Evolutionary conservation across 2,888 invertebrate species (phyloP), one percentile per base, ranked within the genome.

Genomic region (Catocala fraxini): DNA sequence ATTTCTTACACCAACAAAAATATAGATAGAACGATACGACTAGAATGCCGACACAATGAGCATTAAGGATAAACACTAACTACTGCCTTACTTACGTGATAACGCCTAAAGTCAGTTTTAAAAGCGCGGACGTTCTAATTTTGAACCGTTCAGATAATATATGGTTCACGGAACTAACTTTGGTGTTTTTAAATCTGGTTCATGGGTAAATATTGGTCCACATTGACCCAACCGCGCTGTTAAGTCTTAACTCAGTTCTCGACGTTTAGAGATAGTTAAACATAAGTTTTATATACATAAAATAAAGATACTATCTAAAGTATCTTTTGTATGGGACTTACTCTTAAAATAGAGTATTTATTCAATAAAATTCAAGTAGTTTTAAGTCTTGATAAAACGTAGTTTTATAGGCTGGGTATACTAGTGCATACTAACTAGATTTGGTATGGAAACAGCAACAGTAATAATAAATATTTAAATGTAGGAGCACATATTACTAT

Each of bases 11-110:
- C 68, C 58, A 72, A 63, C 71, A 65, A 67, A 72, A 63, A 65
- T 72, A 72, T 67, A 74, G 71, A 75, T 75, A 79, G 73, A 79
- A 79, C 75, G 80, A 83, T 79, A 80, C 77, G 89, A 90, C 90
- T 89, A 90, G 90, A 89, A 84, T 85, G 84, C 73, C 73, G 83
- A 80, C 71, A 75, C 71, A 71, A 62, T 75, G 70, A 75, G 77
- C 77, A 77, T 76, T 77, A 46, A 61, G 48, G 55, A 64, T 60
- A 57, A 58, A 53, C 51, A 74, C 59, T 41, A 55, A 39, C 59
- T 45, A 57, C 46, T 52, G 56, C 57, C 65, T 58, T 71, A 70
- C 54, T 64, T 66, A 66, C 53, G 67, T 66, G 71, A 75, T 43
- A 65, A 25, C 25, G 25, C 4, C 39, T 12, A 39, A 15, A 25